These are phyloP conservation scores for Lithophane semibrunnea DNA, from an alignment of 2,888 invertebrate species.

Conservation along the genomic window DNA sequence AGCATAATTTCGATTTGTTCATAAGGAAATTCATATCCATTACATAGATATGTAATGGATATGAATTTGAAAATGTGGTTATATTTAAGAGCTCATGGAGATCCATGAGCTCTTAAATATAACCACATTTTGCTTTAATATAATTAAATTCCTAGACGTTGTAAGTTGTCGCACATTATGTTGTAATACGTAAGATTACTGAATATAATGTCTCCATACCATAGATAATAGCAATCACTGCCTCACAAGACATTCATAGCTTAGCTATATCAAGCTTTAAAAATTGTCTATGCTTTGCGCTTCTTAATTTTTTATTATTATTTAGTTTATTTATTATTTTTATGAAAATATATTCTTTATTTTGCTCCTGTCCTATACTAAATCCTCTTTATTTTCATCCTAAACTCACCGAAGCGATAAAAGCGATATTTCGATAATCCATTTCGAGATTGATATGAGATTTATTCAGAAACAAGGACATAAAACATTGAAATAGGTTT, in stretches of 20 bases:
- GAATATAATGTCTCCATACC: conserved; percentile 73
- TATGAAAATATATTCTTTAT: conserved; percentile 73
- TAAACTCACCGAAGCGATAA: conserved; percentile 74
- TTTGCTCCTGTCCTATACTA: conserved; percentile 82
- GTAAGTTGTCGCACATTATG: conserved; percentile 69
- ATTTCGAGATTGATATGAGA: conserved; percentile 60
- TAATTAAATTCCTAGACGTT: conserved; percentile 45
- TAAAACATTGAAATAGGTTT: conserved; percentile 71
- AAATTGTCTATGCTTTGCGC: conserved; percentile 87
- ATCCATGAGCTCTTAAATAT: conserved; percentile 39
- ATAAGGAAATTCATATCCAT: conserved; percentile 53
- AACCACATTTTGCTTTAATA: conserved; percentile 54
- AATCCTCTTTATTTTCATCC: conserved; percentile 75
- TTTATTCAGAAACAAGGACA: conserved; percentile 64
- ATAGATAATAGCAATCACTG: conserved; percentile 89
- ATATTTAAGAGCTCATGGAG: too few species aligned
- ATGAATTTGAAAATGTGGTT: too few species aligned
- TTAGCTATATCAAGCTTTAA: conserved; percentile 87
- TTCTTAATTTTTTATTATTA: conserved; percentile 84
- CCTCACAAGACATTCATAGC: conserved; percentile 90
- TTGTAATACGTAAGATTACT: conserved; percentile 66
- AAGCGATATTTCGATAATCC: conserved; percentile 61
- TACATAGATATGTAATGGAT: too few species aligned
- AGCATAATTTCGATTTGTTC: background rate
- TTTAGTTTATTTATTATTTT: conserved; percentile 80